Evolutionary conservation across 2,888 invertebrate species (phyloP), one percentile per base, ranked within the genome.

Genomic region (Strigamia transsilvanica): DNA sequence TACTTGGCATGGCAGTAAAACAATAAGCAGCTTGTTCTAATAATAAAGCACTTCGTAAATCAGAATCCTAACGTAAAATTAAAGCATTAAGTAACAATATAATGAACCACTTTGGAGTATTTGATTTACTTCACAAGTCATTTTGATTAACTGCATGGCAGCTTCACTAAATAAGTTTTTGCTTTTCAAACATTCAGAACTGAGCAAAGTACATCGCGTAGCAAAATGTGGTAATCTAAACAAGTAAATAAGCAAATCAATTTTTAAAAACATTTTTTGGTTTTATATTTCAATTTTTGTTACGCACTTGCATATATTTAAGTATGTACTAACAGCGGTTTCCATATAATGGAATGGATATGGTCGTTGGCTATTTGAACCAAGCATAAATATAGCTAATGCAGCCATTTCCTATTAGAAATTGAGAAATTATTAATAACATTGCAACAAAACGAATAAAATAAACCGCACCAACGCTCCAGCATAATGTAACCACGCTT

Each of bases 401-500:
- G 95, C 95, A 7, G 98, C 97, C 98, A 98, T 98, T 90, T 97
- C 98, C 88, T 89, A 85, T 18, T 6, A 83, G 15, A 32, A 18
- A 18, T 10, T 15, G 6, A 81, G 21, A 51, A 18, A 77, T 38
- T 23, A 81, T 21, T 83, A 12, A 38, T 10, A 21, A 13, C 32
- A n/a, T 41, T 84, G 10, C n/a, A 83, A 23, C 2, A 56, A 51
- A 66, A 56, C 5, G 10, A 5, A 56, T 23, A 15, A 56, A n/a
- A 15, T 9, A 27, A 42, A 32, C 6, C 73, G 61, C 51, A 83
- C 89, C 80, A 98, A 89, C 6, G 99, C 97, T 12, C 98, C 97
- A 0, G 99, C 98, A 88, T 95, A 98, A 88, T 98, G 95, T 38
- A 98, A 91, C 98, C 98, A 98, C 0, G 99, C 99, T 85, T 97